A percentile compares a stretch with the other conserved stretches of the same genome.
Evolutionary conservation across 23 tunicate species (phyloP).

Genomic region (Styela clava): DNA sequence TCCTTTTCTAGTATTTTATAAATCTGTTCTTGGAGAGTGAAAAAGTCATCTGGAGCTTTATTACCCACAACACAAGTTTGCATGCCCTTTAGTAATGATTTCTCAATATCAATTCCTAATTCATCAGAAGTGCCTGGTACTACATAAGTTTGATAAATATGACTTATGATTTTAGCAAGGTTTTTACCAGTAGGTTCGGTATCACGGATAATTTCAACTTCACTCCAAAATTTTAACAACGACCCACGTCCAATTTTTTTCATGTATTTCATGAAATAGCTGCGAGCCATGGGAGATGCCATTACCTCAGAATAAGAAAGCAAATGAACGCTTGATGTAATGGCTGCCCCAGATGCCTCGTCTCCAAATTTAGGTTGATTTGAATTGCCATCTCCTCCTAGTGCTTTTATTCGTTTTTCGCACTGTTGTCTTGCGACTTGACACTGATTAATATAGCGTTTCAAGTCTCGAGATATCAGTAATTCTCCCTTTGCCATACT

Average conservation of each 20-base stretch:
- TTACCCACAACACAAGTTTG: slow-evolving; percentile 84
- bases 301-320: slow-evolving; percentile 78
- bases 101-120: slow-evolving; percentile 64
- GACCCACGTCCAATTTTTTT: slow-evolving; percentile 61
- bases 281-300: slow-evolving; percentile 75
- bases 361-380: slow-evolving; percentile 2
- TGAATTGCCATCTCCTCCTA: background rate
- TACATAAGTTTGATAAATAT: slow-evolving; percentile 64
- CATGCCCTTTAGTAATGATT: slow-evolving; percentile 66
- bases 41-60: slow-evolving; percentile 65
- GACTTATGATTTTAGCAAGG: slow-evolving; percentile 67
- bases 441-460: slow-evolving; percentile 86
- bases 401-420: slow-evolving; percentile 59
- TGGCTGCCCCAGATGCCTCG: background rate
- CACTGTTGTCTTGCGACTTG: slow-evolving; percentile 93
- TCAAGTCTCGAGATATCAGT: slow-evolving; percentile 59
- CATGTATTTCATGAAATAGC: slow-evolving; percentile 76
- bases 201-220: slow-evolving; percentile 56
- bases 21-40: slow-evolving; percentile 56
- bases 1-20: slow-evolving; percentile 61
- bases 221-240: slow-evolving; percentile 77
- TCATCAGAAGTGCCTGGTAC: slow-evolving; percentile 45
- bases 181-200: slow-evolving; percentile 69
- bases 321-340: slow-evolving; percentile 31
- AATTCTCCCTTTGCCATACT: slow-evolving; percentile 93